Evolutionary conservation across 2,797 vertebrate genomes (phyloP).

Genomic region (Pseudomugil gertrudae): DNA sequence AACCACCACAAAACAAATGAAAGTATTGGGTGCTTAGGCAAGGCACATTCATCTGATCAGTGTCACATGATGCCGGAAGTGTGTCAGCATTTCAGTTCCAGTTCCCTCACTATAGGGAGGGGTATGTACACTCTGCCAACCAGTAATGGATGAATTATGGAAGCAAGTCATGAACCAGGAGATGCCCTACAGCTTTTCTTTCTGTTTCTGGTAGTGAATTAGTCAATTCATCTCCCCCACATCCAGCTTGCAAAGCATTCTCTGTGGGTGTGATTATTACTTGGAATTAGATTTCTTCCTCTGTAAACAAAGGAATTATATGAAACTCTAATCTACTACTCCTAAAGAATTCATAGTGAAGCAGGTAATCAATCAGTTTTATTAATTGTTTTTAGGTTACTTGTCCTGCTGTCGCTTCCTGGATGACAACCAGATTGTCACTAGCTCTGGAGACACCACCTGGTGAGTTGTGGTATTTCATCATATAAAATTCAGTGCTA

Average conservation of each 20-base stretch:
- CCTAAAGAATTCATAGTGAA: not conserved
- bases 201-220: conserved; percentile 30
- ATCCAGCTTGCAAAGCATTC: conserved; percentile 1
- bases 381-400: conserved; percentile 86
- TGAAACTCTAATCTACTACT: not conserved
- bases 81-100: conserved; percentile 78
- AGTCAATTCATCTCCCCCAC: conserved; percentile 30
- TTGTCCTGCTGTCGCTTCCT: conserved; percentile 99
- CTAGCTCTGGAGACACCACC: conserved; percentile 99
- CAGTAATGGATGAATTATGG: conserved; percentile 53
- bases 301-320: not conserved
- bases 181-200: conserved; percentile 33
- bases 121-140: conserved; percentile 36
- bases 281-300: not conserved
- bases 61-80: conserved; percentile 80
- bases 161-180: conserved; percentile 48
- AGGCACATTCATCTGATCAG: conserved; percentile 74
- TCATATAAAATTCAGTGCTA: not conserved
- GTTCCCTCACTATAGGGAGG: conserved; percentile 63
- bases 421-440: conserved; percentile 99
- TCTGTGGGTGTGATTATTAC: conserved; percentile 1
- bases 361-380: conserved; percentile 14
- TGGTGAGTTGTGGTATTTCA: conserved; percentile 86
- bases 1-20: conserved; percentile 44
- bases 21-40: conserved; percentile 62